These are phyloP conservation scores for Bombus turneri DNA, from an alignment of 1,140 invertebrate genomes.

Conservation along the genomic window DNA sequence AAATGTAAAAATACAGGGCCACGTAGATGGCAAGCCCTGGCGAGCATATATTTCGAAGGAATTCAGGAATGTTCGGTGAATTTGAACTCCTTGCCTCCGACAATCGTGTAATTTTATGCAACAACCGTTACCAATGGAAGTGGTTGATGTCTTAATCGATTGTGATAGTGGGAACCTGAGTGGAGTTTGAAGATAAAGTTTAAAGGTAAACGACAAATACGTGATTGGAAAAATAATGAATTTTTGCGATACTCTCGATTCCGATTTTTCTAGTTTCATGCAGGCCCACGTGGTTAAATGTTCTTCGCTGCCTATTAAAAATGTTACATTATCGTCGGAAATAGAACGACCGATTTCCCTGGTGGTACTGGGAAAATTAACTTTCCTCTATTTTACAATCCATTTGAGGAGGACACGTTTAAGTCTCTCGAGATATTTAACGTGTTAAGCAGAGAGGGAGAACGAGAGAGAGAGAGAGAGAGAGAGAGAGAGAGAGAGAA, in stretches of 20 bases:
- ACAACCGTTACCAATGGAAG: neutral
- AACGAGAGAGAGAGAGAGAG: neutral
- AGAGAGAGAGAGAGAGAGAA: too few relatives aligned
- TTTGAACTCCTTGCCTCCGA: neutral
- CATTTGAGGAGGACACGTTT: constrained; percentile 37
- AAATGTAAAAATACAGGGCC: constrained; percentile 17
- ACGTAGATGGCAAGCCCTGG: neutral
- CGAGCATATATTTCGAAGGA: constrained; percentile 1
- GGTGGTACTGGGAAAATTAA: constrained; percentile 27
- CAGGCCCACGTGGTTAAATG: neutral
- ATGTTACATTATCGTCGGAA: constrained; percentile 32
- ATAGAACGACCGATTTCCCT: constrained; percentile 41
- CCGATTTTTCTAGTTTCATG: too few relatives aligned
- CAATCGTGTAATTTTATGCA: neutral
- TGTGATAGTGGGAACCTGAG: too few relatives aligned
- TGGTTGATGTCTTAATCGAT: too few relatives aligned
- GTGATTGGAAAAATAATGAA: neutral
- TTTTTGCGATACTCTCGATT: neutral
- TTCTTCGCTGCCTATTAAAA: constrained; percentile 17
- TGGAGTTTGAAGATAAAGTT: neutral
- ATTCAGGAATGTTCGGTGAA: neutral
- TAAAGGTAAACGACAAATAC: neutral
- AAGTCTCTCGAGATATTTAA: constrained; percentile 44
- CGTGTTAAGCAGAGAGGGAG: neutral
- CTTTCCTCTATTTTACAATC: constrained; percentile 37